Evolutionary conservation across 1,140 invertebrate genomes (phyloP), one percentile per base, ranked within the genome.

Genomic region (Dreissena polymorpha): DNA sequence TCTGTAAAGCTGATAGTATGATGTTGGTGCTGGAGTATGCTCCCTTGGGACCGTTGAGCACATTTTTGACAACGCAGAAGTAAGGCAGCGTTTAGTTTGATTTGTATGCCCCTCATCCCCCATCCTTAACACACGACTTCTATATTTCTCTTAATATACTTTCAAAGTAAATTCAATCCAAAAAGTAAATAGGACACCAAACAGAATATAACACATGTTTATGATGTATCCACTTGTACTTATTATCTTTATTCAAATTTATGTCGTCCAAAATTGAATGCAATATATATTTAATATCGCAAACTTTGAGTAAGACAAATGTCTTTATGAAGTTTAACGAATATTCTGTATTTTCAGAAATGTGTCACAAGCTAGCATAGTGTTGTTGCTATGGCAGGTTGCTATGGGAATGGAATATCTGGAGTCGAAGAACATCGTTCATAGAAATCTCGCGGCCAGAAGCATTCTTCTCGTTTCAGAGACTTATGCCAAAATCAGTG

Each of bases 381-480:
- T 87, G 25, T 82, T 88, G 60, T 70, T 89, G 49, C 84, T 89
- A 83, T 83, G 83, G 68, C 92, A 94, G 85, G 93, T 94, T 68
- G 91, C 93, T 7, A 84, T 90, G 95, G 96, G 98, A 50, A 98
- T 99, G 97, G 94, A 95, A 72, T 99, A 98, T 93, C 93, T 99
- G 78, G 97, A 98, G 93, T 94, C 95, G 60, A 94, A 96, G 85
- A 95, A 96, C 81, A 93, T 93, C 88, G 93, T 93, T 25, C 98
- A 99, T 92, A 94, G 98, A 84, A 97, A 99, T 94, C 92, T 99
- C 10, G 97, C 97, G 3, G 98, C 97, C 86, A 94, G 98, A 80
- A 99, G 99, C 94, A 97, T 99, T 3, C 93, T 99, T 0, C 91
- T 99, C 0, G 95, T 97, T 25, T 95, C 95, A 63, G 93, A 95